phyloP scores from a whole-genome alignment of 1,140 invertebrate species.

The Neelides sp. region DNA sequence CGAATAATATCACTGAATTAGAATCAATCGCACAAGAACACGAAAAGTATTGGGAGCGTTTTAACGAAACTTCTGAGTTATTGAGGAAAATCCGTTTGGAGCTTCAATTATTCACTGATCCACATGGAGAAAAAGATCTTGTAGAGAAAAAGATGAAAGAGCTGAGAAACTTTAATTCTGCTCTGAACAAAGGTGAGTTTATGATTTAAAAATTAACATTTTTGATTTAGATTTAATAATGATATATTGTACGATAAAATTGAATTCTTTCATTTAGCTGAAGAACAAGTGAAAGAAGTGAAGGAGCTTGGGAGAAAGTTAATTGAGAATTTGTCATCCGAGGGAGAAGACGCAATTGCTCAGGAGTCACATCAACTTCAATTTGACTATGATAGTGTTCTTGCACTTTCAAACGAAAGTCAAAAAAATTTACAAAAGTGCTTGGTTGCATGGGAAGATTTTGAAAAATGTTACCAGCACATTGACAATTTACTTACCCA shows the following conservation, averaged over 20 bases:
- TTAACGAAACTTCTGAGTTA: conserved; percentile 73
- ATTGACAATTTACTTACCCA: conserved; percentile 66
- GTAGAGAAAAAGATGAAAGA: conserved; percentile 59
- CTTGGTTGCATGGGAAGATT: conserved; percentile 73
- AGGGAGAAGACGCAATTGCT: conserved; percentile 71
- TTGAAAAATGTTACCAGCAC: conserved; percentile 57
- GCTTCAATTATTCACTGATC: conserved; percentile 69
- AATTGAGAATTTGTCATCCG: conserved; percentile 62
- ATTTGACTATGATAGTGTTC: conserved; percentile 71
- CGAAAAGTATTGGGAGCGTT: conserved; percentile 68
- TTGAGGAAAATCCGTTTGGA: conserved; percentile 67
- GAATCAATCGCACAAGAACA: conserved; percentile 74
- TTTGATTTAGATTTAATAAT: background rate
- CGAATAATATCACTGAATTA: conserved; percentile 29
- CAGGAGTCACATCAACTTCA: conserved; percentile 75
- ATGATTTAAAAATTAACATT: background rate
- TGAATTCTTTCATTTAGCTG: conserved; percentile 56
- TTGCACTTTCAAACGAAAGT: conserved; percentile 63
- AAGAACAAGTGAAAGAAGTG: conserved; percentile 53
- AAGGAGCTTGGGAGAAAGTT: conserved; percentile 62
- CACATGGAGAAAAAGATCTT: conserved; percentile 64
- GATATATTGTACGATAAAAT: conserved; percentile 47
- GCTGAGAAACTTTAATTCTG: conserved; percentile 52
- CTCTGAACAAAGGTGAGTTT: conserved; percentile 42
- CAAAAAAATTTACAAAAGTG: conserved; percentile 64